phyloP scores from a whole-genome alignment of 2,797 vertebrate genomes.

The Anas bahamensis region DNA sequence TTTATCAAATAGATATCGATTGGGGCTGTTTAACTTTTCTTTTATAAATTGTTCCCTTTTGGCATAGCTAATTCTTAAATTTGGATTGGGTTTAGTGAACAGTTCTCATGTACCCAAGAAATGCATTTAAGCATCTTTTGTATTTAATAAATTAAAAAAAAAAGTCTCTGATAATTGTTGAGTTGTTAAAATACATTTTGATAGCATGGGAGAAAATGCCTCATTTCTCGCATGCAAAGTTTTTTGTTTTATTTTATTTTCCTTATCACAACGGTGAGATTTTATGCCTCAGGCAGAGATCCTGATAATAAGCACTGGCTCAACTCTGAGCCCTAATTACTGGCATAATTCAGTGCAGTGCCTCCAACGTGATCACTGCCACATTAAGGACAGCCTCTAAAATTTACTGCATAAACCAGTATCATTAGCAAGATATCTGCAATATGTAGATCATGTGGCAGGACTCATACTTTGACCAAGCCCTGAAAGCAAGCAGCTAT shows the following conservation, averaged over 20 bases:
- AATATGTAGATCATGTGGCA: accelerated
- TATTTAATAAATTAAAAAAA: neutral
- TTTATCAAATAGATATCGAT: neutral
- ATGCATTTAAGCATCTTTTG: neutral
- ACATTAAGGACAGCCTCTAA: neutral
- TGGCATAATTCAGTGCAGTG: neutral
- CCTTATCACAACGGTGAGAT: accelerated
- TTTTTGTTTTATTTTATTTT: neutral
- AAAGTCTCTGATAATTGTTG: neutral
- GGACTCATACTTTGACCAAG: neutral
- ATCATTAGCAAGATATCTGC: neutral
- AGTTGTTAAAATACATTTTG: neutral
- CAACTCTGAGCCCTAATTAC: neutral
- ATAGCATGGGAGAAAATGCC: neutral
- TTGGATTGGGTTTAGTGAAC: neutral
- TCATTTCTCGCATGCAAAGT: neutral
- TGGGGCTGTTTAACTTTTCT: neutral
- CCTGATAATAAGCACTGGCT: neutral
- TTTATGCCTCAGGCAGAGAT: neutral
- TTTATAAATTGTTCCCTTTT: neutral
- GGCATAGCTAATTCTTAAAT: neutral
- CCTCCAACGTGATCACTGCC: neutral
- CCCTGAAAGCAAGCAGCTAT: neutral
- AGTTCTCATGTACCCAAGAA: neutral
- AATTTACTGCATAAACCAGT: neutral